Base-by-base conservation (phyloP, 1,140 invertebrate species). In the Pseudomyrmex pallidus region DNA sequence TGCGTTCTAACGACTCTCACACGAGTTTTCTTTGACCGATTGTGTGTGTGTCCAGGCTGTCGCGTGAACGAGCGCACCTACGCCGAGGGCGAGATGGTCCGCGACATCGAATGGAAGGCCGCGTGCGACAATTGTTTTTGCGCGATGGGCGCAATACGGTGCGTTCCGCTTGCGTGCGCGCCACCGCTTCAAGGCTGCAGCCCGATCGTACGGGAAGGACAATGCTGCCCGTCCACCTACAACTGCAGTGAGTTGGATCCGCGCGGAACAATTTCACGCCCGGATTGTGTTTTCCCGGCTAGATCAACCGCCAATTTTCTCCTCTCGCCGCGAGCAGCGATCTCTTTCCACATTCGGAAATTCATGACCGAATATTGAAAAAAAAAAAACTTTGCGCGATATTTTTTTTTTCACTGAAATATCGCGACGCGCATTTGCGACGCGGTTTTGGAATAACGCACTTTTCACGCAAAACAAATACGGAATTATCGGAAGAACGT, bases 141-240 rank as follows among this genome's bases (percentile, higher is more conserved):
- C 92, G 95, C 98, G 74, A 95, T 96, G 76, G 97, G 97, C 1
- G 93, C 95, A 0, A 94, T 97, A 20, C 95, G 96, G 10, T 98
- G 97, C 91, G 96, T 97, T 66, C 96, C 96, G 1, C 95, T 97
- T 59, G 96, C 96, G 12, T 98, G 97, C 87, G 96, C 97, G 4
- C 96, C 96, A 13, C 95, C 96, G 0, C 94, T 98, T 72, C 95
- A 96, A 84, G 97, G 96, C 56, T 98, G 97, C 91, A 95, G 94
- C 72, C 97, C 97, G 1, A 95, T 98, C 46, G 95, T 97, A 44
- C 95, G 96, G 56, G 94, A 95, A 73, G 97, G 97, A 25, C 96
- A 98, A 90, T 98, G 97, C 92, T 98, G 97, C 92, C 97, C 97
- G 22, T 96, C 96, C 57, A 97, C 97, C 88, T 98, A 98, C 90